These are phyloP conservation scores for Chaunax sp. DNA, from an alignment of 2,797 vertebrate genomes.

Conservation along the genomic window DNA sequence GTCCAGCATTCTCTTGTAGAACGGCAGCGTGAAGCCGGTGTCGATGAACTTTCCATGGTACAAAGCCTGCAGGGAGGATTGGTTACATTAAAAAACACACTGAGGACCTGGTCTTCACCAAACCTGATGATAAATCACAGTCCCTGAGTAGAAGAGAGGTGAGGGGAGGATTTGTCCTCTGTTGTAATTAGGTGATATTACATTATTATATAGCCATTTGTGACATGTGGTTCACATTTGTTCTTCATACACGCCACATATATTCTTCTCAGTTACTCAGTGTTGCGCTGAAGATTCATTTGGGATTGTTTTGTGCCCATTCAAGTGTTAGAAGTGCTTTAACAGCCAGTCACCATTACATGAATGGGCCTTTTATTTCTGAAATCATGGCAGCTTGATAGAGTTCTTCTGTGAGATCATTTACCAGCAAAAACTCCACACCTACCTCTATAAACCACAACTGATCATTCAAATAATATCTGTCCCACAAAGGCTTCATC, in stretches of 20 bases:
- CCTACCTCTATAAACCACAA: not conserved
- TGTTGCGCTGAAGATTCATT: constrained; percentile 27
- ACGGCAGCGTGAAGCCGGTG: constrained; percentile 96
- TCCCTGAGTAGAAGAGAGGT: not conserved
- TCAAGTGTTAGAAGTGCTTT: constrained; percentile 26
- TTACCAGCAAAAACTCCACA: not conserved
- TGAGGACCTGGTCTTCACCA: not conserved
- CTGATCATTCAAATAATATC: not conserved
- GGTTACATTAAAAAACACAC: constrained; percentile 21
- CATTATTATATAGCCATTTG: constrained; percentile 8
- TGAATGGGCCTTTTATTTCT: constrained; percentile 35
- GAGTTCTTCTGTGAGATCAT: not conserved
- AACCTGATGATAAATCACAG: not conserved
- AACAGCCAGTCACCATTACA: constrained; percentile 23
- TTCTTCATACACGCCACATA: constrained; percentile 5
- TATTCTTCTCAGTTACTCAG: constrained; percentile 1
- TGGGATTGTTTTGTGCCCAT: constrained; percentile 17
- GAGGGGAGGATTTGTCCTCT: not conserved
- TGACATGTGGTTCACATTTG: constrained; percentile 38
- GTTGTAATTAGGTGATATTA: constrained; percentile 10
- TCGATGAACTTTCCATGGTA: constrained; percentile 99
- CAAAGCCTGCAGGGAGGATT: constrained; percentile 84
- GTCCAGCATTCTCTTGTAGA: constrained; percentile 98
- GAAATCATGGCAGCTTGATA: constrained; percentile 5
- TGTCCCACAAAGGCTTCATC: not conserved